phyloP scores from a whole-genome alignment of 1,140 invertebrate species.

The Heliothis virescens region DNA sequence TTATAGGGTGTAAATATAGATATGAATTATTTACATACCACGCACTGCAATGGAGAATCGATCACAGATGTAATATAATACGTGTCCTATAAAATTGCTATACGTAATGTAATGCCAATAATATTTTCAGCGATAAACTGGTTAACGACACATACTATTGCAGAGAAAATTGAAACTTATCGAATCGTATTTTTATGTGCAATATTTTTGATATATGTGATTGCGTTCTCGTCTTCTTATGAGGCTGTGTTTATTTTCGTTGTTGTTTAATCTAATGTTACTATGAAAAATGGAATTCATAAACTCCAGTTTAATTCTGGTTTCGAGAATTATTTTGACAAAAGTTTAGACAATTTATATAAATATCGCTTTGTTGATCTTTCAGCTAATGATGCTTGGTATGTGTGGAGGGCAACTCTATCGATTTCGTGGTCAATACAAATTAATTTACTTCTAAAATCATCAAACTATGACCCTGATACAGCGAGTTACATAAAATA shows the following conservation, averaged over 20 bases:
- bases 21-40: not conserved
- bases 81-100: conserved; percentile 1
- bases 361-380: too few relatives aligned
- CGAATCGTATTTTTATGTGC: conserved; percentile 31
- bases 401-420: too few relatives aligned
- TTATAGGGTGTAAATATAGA: too few relatives aligned
- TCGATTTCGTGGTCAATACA: too few relatives aligned
- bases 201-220: not conserved
- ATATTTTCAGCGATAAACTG: conserved; percentile 15
- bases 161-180: conserved; percentile 34
- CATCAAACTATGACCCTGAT: too few relatives aligned
- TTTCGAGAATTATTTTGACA: too few relatives aligned
- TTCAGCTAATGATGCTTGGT: too few relatives aligned
- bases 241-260: not conserved
- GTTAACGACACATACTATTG: not conserved
- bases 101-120: conserved; percentile 5
- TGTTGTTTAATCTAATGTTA: not conserved
- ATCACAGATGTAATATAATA: not conserved
- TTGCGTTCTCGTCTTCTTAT: not conserved
- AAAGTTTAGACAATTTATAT: too few relatives aligned
- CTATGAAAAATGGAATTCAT: too few relatives aligned
- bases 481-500: too few relatives aligned
- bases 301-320: too few relatives aligned
- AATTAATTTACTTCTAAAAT: too few relatives aligned
- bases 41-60: not conserved